Evolutionary conservation across 2,113 vertebrate genomes (phyloP).

Genomic region (Corydoras sp.): DNA sequence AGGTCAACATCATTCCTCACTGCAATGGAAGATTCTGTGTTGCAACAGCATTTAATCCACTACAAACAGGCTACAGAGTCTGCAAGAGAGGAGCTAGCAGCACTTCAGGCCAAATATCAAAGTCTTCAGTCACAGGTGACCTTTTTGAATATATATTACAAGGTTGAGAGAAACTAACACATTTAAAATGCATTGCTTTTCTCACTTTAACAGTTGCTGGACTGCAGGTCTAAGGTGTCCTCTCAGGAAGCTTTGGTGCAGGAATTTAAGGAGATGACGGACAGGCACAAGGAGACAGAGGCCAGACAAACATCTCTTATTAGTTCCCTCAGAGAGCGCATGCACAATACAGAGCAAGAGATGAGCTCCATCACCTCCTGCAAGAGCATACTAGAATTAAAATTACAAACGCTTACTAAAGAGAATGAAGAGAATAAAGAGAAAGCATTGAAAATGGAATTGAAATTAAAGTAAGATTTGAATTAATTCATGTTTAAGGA

Average conservation of each 20-base stretch:
- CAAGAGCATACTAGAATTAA: constrained; percentile 59
- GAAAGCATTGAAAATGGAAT: constrained; percentile 52
- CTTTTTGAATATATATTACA: not conserved
- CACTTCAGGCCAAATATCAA: constrained; percentile 66
- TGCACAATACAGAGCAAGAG: constrained; percentile 69
- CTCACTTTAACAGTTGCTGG: constrained; percentile 56
- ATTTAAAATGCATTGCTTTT: not conserved
- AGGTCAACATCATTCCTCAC: not conserved
- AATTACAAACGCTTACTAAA: constrained; percentile 51
- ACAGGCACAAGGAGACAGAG: constrained; percentile 64
- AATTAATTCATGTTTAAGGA: too few relatives aligned
- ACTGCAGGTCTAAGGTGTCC: constrained; percentile 59
- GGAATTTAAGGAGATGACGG: constrained; percentile 65
- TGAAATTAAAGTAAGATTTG: constrained; percentile 62
- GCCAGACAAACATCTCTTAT: constrained; percentile 70
- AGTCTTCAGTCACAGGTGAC: constrained; percentile 68
- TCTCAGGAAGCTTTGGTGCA: constrained; percentile 64
- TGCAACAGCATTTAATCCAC: constrained; percentile 64
- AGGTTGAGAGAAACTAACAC: not conserved
- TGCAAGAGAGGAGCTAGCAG: constrained; percentile 70
- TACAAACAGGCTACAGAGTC: constrained; percentile 67
- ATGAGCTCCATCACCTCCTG: constrained; percentile 40
- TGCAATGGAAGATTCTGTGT: constrained; percentile 52
- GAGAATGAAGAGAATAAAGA: constrained; percentile 65
- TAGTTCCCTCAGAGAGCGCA: constrained; percentile 57